Conservation (phyloP, 2,797 vertebrate genomes). For the Vultur gryphus region DNA sequence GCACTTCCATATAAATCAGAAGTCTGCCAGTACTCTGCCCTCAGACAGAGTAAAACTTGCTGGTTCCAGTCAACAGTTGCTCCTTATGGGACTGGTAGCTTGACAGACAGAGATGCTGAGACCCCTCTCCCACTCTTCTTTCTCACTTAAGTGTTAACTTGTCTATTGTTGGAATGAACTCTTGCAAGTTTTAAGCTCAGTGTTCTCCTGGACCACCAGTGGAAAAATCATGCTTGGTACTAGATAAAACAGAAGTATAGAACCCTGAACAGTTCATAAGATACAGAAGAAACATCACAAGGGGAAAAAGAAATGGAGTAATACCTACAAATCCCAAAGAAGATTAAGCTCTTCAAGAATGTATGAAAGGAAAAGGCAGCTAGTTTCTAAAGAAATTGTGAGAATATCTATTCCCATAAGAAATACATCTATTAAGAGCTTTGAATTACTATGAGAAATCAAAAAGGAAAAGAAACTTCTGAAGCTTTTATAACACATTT, state of each 20-base stretch:
- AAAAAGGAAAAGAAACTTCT: neutral
- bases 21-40: neutral
- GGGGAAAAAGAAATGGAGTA: neutral
- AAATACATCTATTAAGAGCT: neutral
- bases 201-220: neutral
- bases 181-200: neutral
- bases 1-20: neutral
- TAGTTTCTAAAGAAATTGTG: neutral
- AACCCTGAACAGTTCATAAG: neutral
- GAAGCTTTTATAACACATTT: neutral
- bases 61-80: neutral
- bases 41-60: neutral
- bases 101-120: neutral
- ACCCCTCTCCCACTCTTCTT: neutral
- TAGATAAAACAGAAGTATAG: neutral
- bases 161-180: neutral
- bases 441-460: neutral
- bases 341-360: neutral
- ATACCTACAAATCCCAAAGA: neutral
- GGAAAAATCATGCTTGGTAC: neutral
- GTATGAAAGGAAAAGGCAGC: neutral
- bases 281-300: neutral
- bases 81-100: neutral
- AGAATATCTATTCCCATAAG: neutral
- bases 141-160: neutral